These are phyloP conservation scores for Xerus inauris DNA, from an alignment of 2,113 vertebrate species.

Conservation along the genomic window DNA sequence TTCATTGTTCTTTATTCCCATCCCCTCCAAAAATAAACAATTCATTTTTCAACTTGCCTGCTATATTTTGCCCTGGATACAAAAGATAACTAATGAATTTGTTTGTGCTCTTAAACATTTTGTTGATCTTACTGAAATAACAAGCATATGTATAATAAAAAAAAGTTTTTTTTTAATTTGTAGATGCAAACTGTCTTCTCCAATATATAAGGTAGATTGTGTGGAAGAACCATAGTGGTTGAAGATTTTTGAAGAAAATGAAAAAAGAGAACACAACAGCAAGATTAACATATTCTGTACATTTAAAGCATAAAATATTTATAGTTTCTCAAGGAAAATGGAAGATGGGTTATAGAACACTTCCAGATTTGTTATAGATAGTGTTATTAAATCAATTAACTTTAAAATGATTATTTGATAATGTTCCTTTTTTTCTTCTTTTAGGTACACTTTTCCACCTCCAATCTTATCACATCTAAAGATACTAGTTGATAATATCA, in stretches of 20 bases:
- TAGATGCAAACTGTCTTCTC: constrained; percentile 37
- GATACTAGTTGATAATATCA: constrained; percentile 1
- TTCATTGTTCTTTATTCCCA: constrained; percentile 79
- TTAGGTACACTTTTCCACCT: not conserved
- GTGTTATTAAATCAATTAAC: constrained; percentile 6
- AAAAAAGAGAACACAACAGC: not conserved
- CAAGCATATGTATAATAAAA: constrained; percentile 68
- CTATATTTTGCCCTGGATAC: constrained; percentile 68
- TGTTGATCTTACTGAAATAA: constrained; percentile 79
- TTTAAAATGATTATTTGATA: constrained; percentile 23
- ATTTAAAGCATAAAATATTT: not conserved
- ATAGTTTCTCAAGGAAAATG: constrained; percentile 9
- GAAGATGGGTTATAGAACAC: not conserved
- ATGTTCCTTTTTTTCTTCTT: not conserved
- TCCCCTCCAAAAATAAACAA: constrained; percentile 77
- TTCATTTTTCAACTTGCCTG: constrained; percentile 74
- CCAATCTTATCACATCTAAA: not conserved
- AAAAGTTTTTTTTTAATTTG: constrained; percentile 38
- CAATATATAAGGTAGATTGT: not conserved
- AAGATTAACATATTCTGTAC: constrained; percentile 6
- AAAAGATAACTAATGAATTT: constrained; percentile 73
- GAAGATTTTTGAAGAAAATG: not conserved
- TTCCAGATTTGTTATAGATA: not conserved
- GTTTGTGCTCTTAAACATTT: constrained; percentile 75
- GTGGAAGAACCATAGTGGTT: not conserved